phyloP scores from a whole-genome alignment of 2,113 vertebrate genomes.

The Pelodiscus sinensis region DNA sequence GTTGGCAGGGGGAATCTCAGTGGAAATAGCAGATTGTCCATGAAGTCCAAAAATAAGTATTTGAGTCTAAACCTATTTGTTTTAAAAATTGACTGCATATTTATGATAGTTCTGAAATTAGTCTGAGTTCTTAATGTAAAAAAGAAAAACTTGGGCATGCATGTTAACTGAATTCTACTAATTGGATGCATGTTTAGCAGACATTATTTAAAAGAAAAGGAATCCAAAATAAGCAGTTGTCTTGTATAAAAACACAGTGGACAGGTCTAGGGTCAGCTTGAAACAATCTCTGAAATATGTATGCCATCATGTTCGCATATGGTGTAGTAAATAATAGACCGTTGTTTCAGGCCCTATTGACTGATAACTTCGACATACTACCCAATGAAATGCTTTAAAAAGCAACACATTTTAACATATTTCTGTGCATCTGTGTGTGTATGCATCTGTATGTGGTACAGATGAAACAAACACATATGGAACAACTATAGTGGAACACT shows the following conservation, averaged over 20 bases:
- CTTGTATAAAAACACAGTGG: neutral
- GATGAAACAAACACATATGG: neutral
- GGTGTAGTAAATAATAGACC: neutral
- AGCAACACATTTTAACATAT: neutral
- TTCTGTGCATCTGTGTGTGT: neutral
- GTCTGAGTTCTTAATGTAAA: conserved; percentile 44
- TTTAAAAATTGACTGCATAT: conserved; percentile 58
- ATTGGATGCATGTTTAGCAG: conserved; percentile 20
- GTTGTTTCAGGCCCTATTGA: neutral
- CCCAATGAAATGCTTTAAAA: neutral
- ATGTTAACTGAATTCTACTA: conserved; percentile 27
- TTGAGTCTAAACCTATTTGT: conserved; percentile 68
- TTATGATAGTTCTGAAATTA: conserved; percentile 59
- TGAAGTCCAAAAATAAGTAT: conserved; percentile 63
- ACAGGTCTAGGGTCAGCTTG: neutral
- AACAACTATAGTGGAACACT: neutral
- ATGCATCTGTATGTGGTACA: neutral
- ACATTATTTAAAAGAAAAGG: conserved; percentile 1
- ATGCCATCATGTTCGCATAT: neutral
- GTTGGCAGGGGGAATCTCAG: conserved; percentile 59
- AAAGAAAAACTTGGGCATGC: conserved; percentile 38
- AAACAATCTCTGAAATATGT: fast-evolving
- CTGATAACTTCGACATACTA: neutral
- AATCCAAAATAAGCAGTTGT: neutral
- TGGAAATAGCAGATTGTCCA: conserved; percentile 71